Evolutionary conservation across 2,888 invertebrate genomes (phyloP), one percentile per base, ranked within the genome.

Genomic region (Pammene fasciana): DNA sequence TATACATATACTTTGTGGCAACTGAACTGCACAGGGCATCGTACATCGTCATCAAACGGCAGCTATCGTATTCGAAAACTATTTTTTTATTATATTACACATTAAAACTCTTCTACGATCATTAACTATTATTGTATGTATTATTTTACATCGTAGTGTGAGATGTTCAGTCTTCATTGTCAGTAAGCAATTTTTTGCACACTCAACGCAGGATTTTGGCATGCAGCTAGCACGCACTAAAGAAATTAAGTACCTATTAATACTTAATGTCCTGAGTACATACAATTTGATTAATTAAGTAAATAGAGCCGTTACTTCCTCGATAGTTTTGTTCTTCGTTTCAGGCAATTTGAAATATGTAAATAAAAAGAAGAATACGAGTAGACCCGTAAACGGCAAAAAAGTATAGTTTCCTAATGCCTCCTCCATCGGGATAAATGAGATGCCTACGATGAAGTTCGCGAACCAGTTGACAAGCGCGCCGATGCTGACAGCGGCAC

Each of bases 401-500:
- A 93, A 93, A 38, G 92, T 91, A 68, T 82, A 90, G 76, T 90
- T 85, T 26, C 84, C 87, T 26, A 93, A 78, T 1, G 83, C 84
- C 0, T 82, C 75, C 1, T 82, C 84, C 84, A 93, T 83, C 6
- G 87, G 82, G 48, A 91, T 86, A 77, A 93, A 93, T 0, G 88
- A 82, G 9, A 93, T 76, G 1, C 93, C 92, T n/a, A 93, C 89
- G n/a, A 93, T 79, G 70, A 93, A 93, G 80, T 93, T 93, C 11
- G 93, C 92, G 61, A 92, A 86, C 93, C 93, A 93, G 78, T 93
- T 93, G 67, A 93, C 89, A 2, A 92, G 79, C n/a, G 93, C 93
- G 5, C 93, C 93, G 0, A 93, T 86, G 68, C 93, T 93, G 9
- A 93, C 92, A 0, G 93, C 93, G 8, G 92, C 91, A 68, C 91